phyloP scores from a whole-genome alignment of 2,113 vertebrate genomes.

The Protobothrops flavoviridis region DNA sequence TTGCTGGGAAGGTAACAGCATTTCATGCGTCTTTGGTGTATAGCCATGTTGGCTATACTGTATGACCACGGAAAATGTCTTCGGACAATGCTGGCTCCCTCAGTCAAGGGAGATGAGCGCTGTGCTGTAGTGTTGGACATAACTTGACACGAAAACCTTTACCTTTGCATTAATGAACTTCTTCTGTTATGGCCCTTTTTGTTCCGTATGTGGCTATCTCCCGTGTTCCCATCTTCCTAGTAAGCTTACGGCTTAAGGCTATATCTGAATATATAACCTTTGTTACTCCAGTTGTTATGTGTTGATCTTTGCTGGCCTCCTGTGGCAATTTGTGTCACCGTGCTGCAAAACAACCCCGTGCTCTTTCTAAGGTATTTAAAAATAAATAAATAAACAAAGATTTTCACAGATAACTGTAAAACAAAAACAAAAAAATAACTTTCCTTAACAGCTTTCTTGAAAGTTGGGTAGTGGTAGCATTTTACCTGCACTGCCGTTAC shows the following conservation, averaged over 20 bases:
- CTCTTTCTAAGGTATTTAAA: background rate
- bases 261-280: background rate
- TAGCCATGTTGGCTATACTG: too few relatives aligned
- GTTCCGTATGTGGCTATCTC: background rate
- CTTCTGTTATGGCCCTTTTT: background rate
- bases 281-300: background rate
- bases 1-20: too few relatives aligned
- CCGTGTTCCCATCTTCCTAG: background rate
- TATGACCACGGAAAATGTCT: too few relatives aligned
- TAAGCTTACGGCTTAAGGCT: background rate
- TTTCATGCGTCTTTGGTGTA: too few relatives aligned
- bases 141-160: too few relatives aligned
- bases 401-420: background rate
- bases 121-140: too few relatives aligned
- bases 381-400: background rate
- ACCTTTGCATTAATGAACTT: too few relatives aligned
- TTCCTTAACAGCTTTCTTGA: background rate
- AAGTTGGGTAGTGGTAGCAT: background rate
- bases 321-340: background rate
- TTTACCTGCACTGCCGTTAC: background rate
- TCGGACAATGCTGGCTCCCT: too few relatives aligned
- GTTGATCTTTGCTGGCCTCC: background rate
- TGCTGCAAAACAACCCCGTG: background rate
- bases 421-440: background rate
- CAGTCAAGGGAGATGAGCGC: too few relatives aligned